A percentile compares a stretch with the other conserved stretches of the same genome.
These are phyloP conservation scores for Protaetia brevitarsis DNA, from an alignment of 1,140 invertebrate species.

Conservation along the genomic window DNA sequence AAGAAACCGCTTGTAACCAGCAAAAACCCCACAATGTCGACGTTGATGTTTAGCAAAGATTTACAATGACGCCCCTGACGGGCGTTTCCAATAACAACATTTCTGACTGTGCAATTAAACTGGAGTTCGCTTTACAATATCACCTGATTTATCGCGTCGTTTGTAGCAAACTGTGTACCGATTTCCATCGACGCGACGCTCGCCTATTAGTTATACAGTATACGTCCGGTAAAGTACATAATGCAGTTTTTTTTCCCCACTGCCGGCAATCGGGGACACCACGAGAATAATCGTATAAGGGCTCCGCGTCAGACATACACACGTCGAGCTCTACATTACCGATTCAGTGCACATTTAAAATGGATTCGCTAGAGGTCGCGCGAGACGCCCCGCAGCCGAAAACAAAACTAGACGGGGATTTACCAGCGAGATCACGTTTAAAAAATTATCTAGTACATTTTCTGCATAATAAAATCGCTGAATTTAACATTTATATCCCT, in stretches of 20 bases:
- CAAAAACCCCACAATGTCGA: too few species aligned
- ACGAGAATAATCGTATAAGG: neutral
- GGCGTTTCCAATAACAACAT: conserved; percentile 2
- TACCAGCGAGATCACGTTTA: conserved; percentile 18
- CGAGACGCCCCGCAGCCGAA: neutral
- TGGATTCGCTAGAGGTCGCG: conserved; percentile 6
- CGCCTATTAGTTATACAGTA: neutral
- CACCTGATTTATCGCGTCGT: neutral
- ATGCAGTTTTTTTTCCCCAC: neutral
- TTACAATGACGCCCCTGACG: neutral
- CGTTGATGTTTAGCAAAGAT: neutral
- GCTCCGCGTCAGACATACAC: neutral
- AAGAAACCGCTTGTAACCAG: too few species aligned
- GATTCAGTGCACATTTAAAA: conserved; percentile 16
- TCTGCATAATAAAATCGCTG: conserved; percentile 22
- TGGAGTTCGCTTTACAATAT: neutral
- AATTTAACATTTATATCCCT: conserved; percentile 21
- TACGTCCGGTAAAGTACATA: neutral
- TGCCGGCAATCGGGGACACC: neutral
- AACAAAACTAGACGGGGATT: conserved; percentile 20
- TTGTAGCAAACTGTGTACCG: neutral
- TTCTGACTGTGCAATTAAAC: neutral
- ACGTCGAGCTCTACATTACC: conserved; percentile 13
- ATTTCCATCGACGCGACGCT: neutral
- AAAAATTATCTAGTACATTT: conserved; percentile 23